A percentile compares a stretch with the other conserved stretches of the same genome.
These are phyloP conservation scores for Platysternon megacephalum DNA, from an alignment of 2,113 vertebrate genomes.

Conservation along the genomic window DNA sequence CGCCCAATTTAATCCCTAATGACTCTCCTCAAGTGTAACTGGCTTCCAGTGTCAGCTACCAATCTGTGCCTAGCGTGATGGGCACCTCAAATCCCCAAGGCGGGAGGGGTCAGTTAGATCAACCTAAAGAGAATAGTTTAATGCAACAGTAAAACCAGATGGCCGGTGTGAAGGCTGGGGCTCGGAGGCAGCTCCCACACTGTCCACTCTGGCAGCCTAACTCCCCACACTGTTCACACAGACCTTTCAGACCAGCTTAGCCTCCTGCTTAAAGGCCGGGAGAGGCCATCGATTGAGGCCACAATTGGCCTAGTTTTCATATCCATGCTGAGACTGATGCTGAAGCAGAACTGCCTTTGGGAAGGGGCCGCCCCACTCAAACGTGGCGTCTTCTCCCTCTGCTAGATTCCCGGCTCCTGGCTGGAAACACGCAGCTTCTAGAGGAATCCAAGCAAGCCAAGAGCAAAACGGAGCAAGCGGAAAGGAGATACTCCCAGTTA, in stretches of 20 bases:
- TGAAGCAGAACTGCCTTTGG: neutral
- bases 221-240: neutral
- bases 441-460: neutral
- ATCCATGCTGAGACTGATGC: fast-evolving
- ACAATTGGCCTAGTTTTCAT: neutral
- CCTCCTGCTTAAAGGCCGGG: neutral
- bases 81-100: neutral
- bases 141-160: neutral
- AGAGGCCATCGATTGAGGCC: neutral
- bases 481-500: neutral
- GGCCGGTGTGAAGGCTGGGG: neutral
- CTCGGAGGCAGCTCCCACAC: neutral
- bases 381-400: neutral
- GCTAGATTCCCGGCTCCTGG: neutral
- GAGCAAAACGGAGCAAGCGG: neutral
- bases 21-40: neutral
- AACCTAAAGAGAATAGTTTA: neutral
- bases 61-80: neutral
- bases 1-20: neutral
- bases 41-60: neutral
- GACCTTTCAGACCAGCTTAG: neutral
- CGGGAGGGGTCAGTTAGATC: neutral
- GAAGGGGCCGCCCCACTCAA: too few relatives aligned
- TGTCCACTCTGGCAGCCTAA: neutral
- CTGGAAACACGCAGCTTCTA: neutral